phyloP scores from a whole-genome alignment of 2,113 vertebrate genomes.

The Channa maculata region DNA sequence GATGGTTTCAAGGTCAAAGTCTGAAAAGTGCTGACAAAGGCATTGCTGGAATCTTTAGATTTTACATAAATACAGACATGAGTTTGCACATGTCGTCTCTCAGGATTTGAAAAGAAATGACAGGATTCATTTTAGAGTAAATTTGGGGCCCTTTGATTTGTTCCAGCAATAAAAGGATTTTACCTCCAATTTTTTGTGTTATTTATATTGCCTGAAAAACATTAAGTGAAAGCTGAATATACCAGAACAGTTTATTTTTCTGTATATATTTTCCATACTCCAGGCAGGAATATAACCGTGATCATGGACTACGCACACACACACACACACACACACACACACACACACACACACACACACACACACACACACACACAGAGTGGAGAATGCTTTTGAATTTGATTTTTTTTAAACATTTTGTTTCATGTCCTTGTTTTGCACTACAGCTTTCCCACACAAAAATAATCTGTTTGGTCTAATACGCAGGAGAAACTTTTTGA shows the following conservation, averaged over 20 bases:
- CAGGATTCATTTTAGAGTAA: background rate
- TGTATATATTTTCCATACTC: background rate
- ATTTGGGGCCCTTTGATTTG: background rate
- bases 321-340: background rate
- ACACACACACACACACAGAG: too few relatives aligned
- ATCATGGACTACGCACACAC: background rate
- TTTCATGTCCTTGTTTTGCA: background rate
- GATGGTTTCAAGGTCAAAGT: background rate
- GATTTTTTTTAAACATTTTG: too few relatives aligned
- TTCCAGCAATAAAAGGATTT: background rate
- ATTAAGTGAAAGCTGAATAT: background rate
- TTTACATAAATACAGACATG: background rate
- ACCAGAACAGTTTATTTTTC: background rate
- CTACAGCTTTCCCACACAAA: too few relatives aligned
- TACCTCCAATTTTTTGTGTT: background rate
- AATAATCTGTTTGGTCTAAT: slow-evolving; percentile 7
- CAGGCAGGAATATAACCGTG: background rate
- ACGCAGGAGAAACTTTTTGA: slow-evolving; percentile 30
- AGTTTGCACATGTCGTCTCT: background rate
- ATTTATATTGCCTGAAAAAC: background rate
- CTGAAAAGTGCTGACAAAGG: slow-evolving; percentile 3
- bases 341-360: too few relatives aligned
- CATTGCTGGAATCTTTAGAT: slow-evolving; percentile 3
- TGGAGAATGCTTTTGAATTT: too few relatives aligned
- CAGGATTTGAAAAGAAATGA: background rate